These are phyloP conservation scores for Whitmania pigra DNA, from an alignment of 1,140 invertebrate genomes.

Conservation along the genomic window DNA sequence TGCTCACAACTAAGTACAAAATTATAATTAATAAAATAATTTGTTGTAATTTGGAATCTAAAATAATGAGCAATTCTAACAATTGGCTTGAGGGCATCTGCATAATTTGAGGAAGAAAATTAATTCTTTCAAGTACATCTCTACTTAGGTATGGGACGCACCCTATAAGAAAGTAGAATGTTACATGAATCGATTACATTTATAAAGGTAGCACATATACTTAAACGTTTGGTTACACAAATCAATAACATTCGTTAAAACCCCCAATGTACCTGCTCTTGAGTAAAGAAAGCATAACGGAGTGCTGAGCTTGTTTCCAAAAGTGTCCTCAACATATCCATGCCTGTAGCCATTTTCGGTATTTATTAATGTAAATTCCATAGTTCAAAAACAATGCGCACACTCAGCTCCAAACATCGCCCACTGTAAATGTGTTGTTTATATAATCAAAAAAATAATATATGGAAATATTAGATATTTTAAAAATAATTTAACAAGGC, in stretches of 20 bases:
- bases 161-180: background rate
- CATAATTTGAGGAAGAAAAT: background rate
- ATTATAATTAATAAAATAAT: no score
- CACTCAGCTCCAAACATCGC: no score
- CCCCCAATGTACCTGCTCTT: background rate
- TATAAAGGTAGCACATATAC: background rate
- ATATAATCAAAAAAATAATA: no score
- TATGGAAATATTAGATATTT: no score
- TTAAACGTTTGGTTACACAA: background rate
- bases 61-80: background rate
- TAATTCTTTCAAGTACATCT: constrained; percentile 3
- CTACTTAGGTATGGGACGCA: background rate
- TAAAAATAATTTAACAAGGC: no score
- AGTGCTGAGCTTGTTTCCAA: background rate
- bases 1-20: constrained; percentile 6
- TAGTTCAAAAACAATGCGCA: no score
- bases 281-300: background rate
- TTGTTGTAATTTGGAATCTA: no score
- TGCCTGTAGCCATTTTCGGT: no score
- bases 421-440: no score
- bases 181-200: background rate
- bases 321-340: background rate
- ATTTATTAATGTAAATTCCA: no score
- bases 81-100: constrained; percentile 1
- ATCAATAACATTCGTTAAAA: background rate